Conservation (phyloP, 2,113 vertebrate genomes). For the Cichladusa arquata region DNA sequence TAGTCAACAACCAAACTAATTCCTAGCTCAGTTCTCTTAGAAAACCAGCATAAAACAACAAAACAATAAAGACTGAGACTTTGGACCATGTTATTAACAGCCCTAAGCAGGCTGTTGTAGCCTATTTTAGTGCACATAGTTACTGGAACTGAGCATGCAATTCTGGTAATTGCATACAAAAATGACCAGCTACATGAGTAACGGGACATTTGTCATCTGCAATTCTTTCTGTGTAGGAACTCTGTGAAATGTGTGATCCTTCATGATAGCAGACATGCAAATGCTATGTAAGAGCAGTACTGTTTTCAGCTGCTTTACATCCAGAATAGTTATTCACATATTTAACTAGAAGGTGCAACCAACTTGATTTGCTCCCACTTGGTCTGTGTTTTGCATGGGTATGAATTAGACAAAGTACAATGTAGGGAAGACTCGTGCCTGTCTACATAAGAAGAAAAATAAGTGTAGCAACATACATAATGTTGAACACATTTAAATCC, state of each 20-base stretch:
- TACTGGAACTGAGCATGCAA: not conserved
- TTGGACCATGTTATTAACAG: not conserved
- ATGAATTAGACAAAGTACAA: not conserved
- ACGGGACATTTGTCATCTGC: not conserved
- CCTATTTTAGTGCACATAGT: not conserved
- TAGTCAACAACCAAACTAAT: not conserved
- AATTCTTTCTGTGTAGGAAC: not conserved
- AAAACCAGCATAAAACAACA: not conserved
- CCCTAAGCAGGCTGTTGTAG: not conserved
- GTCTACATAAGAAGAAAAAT: not conserved
- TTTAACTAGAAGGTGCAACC: not conserved
- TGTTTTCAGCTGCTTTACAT: not conserved
- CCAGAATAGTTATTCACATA: not conserved
- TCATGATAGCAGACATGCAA: not conserved
- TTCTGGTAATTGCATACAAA: slow-evolving; percentile 24
- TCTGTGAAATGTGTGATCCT: not conserved
- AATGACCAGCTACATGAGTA: not conserved
- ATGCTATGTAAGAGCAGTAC: not conserved
- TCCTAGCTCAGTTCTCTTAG: not conserved
- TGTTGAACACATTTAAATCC: not conserved
- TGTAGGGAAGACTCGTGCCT: not conserved
- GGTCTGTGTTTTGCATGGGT: not conserved
- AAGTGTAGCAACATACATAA: not conserved
- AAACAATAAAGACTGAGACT: not conserved
- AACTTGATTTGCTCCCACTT: not conserved